These are phyloP conservation scores for Sebastes cheni DNA, from an alignment of 2,797 vertebrate genomes.

Conservation along the genomic window DNA sequence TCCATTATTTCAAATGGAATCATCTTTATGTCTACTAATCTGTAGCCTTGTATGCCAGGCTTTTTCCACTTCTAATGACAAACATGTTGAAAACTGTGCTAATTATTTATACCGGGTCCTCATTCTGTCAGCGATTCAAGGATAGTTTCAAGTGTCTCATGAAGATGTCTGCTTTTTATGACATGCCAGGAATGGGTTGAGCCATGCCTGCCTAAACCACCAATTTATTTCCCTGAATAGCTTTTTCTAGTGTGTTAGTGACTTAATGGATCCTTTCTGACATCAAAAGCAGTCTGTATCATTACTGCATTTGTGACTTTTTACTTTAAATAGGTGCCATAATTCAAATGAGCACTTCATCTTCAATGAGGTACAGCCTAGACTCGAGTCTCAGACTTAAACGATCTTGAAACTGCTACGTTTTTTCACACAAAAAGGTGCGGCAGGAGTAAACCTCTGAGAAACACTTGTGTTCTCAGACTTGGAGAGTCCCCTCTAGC, in stretches of 20 bases:
- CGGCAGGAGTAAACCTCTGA: constrained; percentile 3
- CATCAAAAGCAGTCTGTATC: constrained; percentile 45
- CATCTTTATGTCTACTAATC: constrained; percentile 68
- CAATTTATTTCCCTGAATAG: constrained; percentile 63
- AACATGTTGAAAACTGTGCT: constrained; percentile 67
- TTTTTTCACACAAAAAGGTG: constrained; percentile 6
- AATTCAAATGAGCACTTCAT: constrained; percentile 33
- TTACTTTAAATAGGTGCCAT: constrained; percentile 34
- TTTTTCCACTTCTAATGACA: constrained; percentile 69
- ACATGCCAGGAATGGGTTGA: constrained; percentile 57
- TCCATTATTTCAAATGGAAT: constrained; percentile 71
- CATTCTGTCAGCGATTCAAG: constrained; percentile 76
- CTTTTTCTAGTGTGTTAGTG: constrained; percentile 54
- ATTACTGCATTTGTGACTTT: constrained; percentile 39
- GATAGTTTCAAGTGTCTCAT: constrained; percentile 68
- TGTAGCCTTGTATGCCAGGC: constrained; percentile 58
- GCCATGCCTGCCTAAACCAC: constrained; percentile 57
- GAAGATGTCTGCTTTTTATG: constrained; percentile 74
- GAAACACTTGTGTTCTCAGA: background rate
- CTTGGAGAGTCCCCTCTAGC: background rate
- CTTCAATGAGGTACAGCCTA: constrained; percentile 5
- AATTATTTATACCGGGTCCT: constrained; percentile 78
- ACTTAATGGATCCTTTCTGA: constrained; percentile 53
- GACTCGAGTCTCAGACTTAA: background rate
- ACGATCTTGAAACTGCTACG: constrained; percentile 3